Conservation (phyloP, 2,113 vertebrate genomes). For the Oncorhynchus mykiss region DNA sequence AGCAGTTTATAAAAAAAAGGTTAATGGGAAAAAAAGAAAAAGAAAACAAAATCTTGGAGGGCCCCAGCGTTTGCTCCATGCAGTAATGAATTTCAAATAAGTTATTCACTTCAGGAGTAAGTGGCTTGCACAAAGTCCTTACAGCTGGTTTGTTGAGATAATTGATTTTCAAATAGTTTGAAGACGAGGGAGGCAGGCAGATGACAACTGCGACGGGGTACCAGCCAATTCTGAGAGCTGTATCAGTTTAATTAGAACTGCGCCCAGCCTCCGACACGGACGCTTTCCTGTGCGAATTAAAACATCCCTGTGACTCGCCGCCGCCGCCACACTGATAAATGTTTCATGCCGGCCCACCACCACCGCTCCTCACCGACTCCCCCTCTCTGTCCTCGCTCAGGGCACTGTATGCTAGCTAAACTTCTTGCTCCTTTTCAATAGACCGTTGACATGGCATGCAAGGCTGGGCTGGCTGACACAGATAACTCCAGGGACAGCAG, state of each 20-base stretch:
- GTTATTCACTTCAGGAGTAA: slow-evolving; percentile 91
- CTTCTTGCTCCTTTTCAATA: slow-evolving; percentile 72
- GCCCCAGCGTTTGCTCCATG: slow-evolving; percentile 72
- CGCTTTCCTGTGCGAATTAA: slow-evolving; percentile 81
- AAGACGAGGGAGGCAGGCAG: slow-evolving; percentile 74
- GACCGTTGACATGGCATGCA: slow-evolving; percentile 80
- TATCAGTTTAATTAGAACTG: slow-evolving; percentile 83
- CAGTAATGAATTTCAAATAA: slow-evolving; percentile 93
- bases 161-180: slow-evolving; percentile 94
- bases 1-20: slow-evolving; percentile 68
- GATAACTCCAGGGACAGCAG: slow-evolving; percentile 85
- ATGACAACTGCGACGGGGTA: slow-evolving; percentile 65
- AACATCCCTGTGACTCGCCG: slow-evolving; percentile 78
- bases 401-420: slow-evolving; percentile 75
- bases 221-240: slow-evolving; percentile 65
- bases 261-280: slow-evolving; percentile 76
- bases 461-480: slow-evolving; percentile 83
- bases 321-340: slow-evolving; percentile 71
- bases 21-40: slow-evolving; percentile 20
- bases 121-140: slow-evolving; percentile 87
- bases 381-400: slow-evolving; percentile 74
- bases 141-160: slow-evolving; percentile 91
- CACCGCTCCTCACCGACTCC: slow-evolving; percentile 66
- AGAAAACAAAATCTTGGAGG: slow-evolving; percentile 73
- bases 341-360: slow-evolving; percentile 77